Evolutionary conservation across 2,113 vertebrate species (phyloP).

Genomic region (Clarias macrocephalus): DNA sequence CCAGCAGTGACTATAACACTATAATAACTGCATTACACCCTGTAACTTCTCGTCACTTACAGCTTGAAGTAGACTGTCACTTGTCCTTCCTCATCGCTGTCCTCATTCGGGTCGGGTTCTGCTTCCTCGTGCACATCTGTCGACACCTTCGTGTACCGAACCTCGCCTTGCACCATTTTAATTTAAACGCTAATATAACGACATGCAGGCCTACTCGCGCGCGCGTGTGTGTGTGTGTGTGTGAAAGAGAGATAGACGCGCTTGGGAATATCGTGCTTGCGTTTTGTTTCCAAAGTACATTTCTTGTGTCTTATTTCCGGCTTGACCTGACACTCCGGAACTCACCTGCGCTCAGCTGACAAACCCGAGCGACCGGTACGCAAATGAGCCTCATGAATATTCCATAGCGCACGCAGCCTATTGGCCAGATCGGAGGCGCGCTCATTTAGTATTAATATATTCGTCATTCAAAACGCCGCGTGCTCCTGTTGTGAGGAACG

Average conservation of each 20-base stretch:
- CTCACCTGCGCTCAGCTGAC: conserved; percentile 13
- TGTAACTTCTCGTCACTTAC: conserved; percentile 51
- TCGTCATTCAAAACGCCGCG: background rate
- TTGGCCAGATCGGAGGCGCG: background rate
- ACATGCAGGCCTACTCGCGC: background rate
- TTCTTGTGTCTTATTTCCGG: background rate
- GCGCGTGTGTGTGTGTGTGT: background rate
- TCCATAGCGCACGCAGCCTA: background rate
- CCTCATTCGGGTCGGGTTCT: background rate
- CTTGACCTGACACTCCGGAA: background rate
- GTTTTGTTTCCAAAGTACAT: background rate
- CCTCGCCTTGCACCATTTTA: conserved; percentile 41
- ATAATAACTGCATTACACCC: background rate
- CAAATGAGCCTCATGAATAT: background rate
- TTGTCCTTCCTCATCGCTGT: conserved; percentile 37
- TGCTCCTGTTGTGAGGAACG: background rate
- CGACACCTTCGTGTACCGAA: conserved; percentile 54
- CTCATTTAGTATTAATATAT: background rate
- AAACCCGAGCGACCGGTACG: background rate
- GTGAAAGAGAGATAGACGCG: too few relatives aligned
- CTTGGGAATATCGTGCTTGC: background rate
- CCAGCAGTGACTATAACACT: background rate
- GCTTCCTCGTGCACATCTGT: conserved; percentile 29
- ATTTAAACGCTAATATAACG: background rate
- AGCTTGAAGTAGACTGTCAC: conserved; percentile 38